phyloP scores from a whole-genome alignment of 1,140 invertebrate genomes.

The Heliconius himera region DNA sequence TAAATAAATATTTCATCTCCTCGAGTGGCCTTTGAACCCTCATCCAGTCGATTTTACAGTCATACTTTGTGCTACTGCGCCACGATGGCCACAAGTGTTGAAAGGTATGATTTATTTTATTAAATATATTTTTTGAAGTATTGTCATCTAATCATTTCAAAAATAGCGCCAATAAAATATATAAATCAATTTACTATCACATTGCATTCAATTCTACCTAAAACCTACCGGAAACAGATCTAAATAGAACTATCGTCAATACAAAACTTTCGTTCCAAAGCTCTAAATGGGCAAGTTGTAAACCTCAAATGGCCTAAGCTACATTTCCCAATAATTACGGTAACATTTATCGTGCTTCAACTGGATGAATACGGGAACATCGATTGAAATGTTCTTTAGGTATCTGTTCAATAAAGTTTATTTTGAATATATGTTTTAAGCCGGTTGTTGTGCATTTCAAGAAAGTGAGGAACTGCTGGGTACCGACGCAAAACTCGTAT shows the following conservation, averaged over 20 bases:
- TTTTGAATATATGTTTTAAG: not conserved
- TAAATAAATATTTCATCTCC: no score
- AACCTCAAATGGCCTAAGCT: conserved; percentile 21
- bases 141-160: no score
- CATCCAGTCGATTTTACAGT: no score
- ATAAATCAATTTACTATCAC: not conserved
- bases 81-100: no score
- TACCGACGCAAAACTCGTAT: no score
- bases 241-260: conserved; percentile 24
- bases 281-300: conserved; percentile 22
- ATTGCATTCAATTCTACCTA: not conserved
- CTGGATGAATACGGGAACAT: not conserved
- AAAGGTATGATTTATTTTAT: no score
- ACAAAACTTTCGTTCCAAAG: conserved; percentile 22
- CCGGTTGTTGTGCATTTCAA: no score
- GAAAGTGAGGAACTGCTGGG: no score
- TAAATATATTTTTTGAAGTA: no score
- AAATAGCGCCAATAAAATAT: not conserved
- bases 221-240: not conserved
- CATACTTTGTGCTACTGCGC: no score
- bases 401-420: not conserved
- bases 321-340: conserved; percentile 1
- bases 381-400: not conserved
- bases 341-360: not conserved
- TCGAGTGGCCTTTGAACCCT: no score